A percentile compares a stretch with the other conserved stretches of the same genome.
These are phyloP conservation scores for Musca domestica DNA, from an alignment of 1,140 invertebrate genomes.

Conservation along the genomic window DNA sequence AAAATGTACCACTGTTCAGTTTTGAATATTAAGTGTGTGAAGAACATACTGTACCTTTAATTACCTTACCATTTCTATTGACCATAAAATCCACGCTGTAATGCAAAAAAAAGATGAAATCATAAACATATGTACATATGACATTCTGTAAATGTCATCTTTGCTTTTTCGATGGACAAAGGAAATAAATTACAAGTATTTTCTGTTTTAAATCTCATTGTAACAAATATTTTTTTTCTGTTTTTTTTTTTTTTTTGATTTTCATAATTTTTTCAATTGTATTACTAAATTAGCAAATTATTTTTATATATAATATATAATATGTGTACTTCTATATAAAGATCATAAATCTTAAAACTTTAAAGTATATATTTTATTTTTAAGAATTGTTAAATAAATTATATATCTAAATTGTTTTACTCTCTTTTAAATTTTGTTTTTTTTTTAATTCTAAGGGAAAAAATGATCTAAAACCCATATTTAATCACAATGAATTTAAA, in stretches of 20 bases:
- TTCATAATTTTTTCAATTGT: not conserved
- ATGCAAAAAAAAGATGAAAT: not conserved
- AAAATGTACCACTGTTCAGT: no score
- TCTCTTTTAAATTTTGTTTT: no score
- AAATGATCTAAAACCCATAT: not conserved
- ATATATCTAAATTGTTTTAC: no score
- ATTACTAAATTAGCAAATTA: constrained; percentile 12
- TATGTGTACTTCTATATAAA: not conserved
- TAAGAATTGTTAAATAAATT: not conserved
- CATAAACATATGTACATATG: no score
- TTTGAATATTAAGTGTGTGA: no score
- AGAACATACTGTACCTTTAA: not conserved
- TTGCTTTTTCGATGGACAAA: no score
- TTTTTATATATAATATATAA: constrained; percentile 6
- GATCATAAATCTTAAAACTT: not conserved
- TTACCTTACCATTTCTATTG: not conserved
- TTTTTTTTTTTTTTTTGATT: not conserved
- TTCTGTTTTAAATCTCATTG: no score
- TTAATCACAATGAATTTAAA: not conserved
- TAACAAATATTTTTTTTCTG: constrained; percentile 16
- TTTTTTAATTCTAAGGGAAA: no score
- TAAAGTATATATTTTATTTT: not conserved
- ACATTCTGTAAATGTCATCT: no score
- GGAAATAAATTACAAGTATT: no score
- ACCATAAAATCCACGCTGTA: not conserved